Evolutionary conservation across 1,140 invertebrate species (phyloP), one percentile per base, ranked within the genome.

Genomic region (Brachionus rotundiformis): DNA sequence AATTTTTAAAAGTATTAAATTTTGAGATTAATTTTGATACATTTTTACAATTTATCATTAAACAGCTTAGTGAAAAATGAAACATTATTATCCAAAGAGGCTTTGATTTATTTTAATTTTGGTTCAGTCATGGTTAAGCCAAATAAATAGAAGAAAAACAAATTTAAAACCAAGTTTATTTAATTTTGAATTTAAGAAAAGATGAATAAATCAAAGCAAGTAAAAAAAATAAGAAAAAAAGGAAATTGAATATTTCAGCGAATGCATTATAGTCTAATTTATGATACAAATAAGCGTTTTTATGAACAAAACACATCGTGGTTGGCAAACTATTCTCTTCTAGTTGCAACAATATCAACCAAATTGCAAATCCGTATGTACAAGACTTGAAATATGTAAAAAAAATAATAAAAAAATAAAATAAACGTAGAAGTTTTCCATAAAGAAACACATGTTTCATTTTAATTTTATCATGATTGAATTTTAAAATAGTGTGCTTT

Each of bases 321-420:
- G n/a, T 39, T 68, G 8, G 7, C 4, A 19, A 36, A 4, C 31
- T 16, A 19, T 68, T 68, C 33, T 68, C 36, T 68, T 68, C 36
- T 19, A n/a, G 29, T n/a, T 68, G 63, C 63, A 36, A 33, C 29
- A 68, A 68, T 36, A 13, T 41, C 39, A 68, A 68, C 63, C 16
- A 33, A 33, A 68, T 68, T 68, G 63, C 63, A 68, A 68, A 68
- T 68, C 63, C 63, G 63, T 68, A 68, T 68, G 63, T 68, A 68
- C 63, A 68, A 68, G 63, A 33, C 33, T 68, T 27, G 25, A 63
- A 33, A 63, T 63, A 33, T 63, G 8, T 27, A 29, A 8, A 33
- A 63, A 63, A 25, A n/a, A 63, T n/a, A n/a, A n/a, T n/a, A 63
- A 63, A 27, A 59, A 29, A 27, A 23, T n/a, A 63, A 63, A 63